These are phyloP conservation scores for Cataglyphis altisquamis DNA, from an alignment of 2,888 invertebrate species.

Conservation along the genomic window DNA sequence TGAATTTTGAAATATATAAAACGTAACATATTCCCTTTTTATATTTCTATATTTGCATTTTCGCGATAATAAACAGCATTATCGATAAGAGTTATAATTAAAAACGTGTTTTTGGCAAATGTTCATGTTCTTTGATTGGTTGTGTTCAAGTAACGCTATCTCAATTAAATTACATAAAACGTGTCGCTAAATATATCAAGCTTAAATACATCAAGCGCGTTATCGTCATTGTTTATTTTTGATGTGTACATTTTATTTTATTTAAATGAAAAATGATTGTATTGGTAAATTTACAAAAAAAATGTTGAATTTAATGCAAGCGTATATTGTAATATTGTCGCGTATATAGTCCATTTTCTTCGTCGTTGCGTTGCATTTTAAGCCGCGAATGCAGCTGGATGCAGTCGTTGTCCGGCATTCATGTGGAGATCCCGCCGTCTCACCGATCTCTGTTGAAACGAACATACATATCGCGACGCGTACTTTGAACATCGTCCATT, in stretches of 20 bases:
- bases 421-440: constrained; percentile 17
- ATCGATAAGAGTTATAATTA: constrained; percentile 3
- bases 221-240: neutral
- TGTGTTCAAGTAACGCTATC: constrained; percentile 51
- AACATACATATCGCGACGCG: too few relatives aligned
- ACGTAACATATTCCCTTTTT: neutral
- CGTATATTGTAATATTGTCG: neutral
- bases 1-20: neutral
- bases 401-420: constrained; percentile 53
- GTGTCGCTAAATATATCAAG: neutral
- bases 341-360: neutral
- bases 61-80: neutral
- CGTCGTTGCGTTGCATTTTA: constrained; percentile 39
- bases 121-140: constrained; percentile 47
- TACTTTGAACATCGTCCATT: neutral
- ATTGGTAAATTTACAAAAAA: neutral
- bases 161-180: neutral
- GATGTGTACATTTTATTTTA: neutral
- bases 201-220: neutral
- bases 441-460: neutral
- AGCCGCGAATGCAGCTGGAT: neutral
- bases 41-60: neutral
- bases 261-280: neutral
- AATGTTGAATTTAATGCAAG: neutral
- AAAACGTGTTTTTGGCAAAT: constrained; percentile 16